Percentiles rank a stretch among this genome's conserved stretches.
These are phyloP conservation scores for Leptodactylus fallax DNA, from an alignment of 2,797 vertebrate genomes.

Conservation along the genomic window DNA sequence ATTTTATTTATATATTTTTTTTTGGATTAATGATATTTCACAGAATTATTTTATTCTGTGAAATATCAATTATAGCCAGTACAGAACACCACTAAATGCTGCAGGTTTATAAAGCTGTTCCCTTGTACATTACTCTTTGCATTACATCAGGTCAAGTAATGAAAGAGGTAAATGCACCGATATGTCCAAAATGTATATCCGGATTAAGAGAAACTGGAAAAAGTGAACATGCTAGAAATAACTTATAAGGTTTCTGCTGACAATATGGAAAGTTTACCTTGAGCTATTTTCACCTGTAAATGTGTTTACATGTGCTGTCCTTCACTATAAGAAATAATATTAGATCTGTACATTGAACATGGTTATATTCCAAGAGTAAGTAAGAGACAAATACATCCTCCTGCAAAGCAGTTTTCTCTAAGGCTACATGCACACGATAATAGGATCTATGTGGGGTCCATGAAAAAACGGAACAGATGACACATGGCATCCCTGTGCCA, in stretches of 20 bases:
- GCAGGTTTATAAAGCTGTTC: not conserved
- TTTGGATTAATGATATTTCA: no score
- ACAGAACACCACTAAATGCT: not conserved
- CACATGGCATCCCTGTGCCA: no score
- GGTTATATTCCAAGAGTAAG: no score
- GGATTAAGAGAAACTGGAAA: no score
- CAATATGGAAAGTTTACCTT: not conserved
- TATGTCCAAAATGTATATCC: not conserved
- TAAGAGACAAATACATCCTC: not conserved
- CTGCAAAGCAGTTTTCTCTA: no score
- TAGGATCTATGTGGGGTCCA: no score
- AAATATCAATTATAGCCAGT: no score
- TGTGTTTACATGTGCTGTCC: not conserved
- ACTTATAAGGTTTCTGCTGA: not conserved
- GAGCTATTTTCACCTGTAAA: not conserved
- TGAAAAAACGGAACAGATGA: no score
- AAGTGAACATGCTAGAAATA: not conserved
- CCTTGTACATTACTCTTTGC: not conserved
- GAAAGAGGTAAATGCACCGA: not conserved
- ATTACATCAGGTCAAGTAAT: not conserved
- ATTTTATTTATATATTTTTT: no score
- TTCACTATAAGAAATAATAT: not conserved
- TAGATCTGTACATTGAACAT: not conserved
- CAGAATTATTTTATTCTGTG: not conserved
- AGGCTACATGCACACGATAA: no score